Base-by-base conservation (phyloP, 2,888 invertebrate species). In the Ormyrus pomaceus region DNA sequence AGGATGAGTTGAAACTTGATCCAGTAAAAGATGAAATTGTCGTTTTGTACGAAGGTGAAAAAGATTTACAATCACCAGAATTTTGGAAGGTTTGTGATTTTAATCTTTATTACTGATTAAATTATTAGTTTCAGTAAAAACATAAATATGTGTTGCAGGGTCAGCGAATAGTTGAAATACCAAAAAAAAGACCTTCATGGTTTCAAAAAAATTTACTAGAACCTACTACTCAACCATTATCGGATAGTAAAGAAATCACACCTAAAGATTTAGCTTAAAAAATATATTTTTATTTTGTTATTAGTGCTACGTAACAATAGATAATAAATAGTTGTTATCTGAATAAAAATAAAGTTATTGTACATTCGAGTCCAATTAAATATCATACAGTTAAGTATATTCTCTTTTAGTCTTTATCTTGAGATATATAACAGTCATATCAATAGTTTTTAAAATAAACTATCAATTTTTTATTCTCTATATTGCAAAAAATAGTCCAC, bases 21-120 rank as follows among this genome's bases (percentile, higher is more conserved):
- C 95, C 97, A 0, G 93, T 96, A 68, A 96, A 97, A 84, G 92
- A 96, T 87, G 97, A 98, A 91, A 95, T 98, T 8, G 92, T 96
- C 51, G 95, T 98, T 2, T 89, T 98, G 9, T 98, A 98, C 89
- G 94, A 96, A 85, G 96, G 95, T 61, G 98, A 98, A 88, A 94
- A 93, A 86, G 87, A 92, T 68, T 92, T 94, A 82, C 88, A 92
- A 90, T 92, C 91, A 83, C 83, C 82, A 46, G 75, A 87, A 53
- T 91, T 87, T 83, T 91, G 89, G 90, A 87, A 92, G 87, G 91
- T 91, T 86, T 81, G 84, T 70, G 45, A 77, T 11, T 48, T 13
- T 45, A 45, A 50, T 58, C 34, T 11, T 46, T 34, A n/a, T 58
- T 13, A 34, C 34, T 34, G 4, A 2, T 34, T 34, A 34, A 34